Conservation (phyloP, 2,797 vertebrate genomes). For the Synanceia verrucosa region DNA sequence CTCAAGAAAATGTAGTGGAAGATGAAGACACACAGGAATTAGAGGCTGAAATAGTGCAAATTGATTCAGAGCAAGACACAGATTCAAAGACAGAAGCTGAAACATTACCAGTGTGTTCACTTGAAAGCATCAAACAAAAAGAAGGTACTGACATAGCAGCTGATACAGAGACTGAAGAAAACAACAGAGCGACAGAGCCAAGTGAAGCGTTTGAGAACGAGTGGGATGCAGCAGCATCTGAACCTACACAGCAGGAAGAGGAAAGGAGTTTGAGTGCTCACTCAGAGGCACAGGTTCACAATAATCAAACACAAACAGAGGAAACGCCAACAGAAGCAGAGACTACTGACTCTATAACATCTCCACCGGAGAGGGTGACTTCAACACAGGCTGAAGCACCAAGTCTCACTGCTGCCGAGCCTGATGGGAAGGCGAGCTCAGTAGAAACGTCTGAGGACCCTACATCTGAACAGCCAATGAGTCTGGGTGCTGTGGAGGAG, state of each 20-base stretch:
- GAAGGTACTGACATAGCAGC: not conserved
- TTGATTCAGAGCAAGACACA: not conserved
- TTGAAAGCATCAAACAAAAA: conserved; percentile 18
- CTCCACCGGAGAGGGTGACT: not conserved
- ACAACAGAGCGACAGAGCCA: not conserved
- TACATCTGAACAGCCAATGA: conserved; percentile 1
- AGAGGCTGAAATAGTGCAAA: not conserved
- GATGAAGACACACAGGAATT: not conserved
- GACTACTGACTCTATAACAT: not conserved
- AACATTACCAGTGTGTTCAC: not conserved
- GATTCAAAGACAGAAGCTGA: conserved; percentile 24
- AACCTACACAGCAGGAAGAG: not conserved
- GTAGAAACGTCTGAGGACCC: conserved; percentile 3
- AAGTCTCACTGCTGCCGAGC: not conserved
- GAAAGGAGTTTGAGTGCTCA: not conserved
- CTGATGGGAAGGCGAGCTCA: not conserved
- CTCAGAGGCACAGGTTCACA: conserved; percentile 6
- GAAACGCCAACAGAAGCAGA: conserved; percentile 24
- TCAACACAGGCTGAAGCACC: conserved; percentile 1
- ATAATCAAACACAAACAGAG: conserved; percentile 16
- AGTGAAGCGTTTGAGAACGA: not conserved
- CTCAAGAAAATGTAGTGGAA: not conserved
- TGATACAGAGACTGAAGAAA: not conserved
- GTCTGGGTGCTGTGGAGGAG: conserved; percentile 1
- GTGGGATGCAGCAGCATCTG: not conserved